These are phyloP conservation scores for Emydura subglobosa DNA, from an alignment of 2,113 vertebrate species.

Conservation along the genomic window DNA sequence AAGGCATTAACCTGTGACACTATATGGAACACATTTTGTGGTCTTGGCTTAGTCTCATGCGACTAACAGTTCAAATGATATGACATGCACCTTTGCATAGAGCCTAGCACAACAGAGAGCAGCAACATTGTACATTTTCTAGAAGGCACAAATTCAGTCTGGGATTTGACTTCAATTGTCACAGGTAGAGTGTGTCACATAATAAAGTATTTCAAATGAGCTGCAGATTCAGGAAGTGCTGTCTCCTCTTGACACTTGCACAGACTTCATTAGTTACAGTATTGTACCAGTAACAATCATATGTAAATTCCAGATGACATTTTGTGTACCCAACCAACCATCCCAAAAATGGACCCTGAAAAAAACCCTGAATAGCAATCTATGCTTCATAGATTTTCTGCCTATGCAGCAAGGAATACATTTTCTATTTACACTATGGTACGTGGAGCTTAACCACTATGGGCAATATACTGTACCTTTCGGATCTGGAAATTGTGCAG, in stretches of 20 bases:
- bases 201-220: not conserved
- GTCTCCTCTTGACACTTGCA: not conserved
- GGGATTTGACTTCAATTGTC: not conserved
- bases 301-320: not conserved
- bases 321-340: not conserved
- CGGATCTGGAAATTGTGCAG: not conserved
- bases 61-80: not conserved
- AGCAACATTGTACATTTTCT: not conserved
- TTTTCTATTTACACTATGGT: not conserved
- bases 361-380: not conserved
- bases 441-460: not conserved
- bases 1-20: not conserved
- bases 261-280: not conserved
- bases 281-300: not conserved
- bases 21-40: not conserved
- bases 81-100: not conserved
- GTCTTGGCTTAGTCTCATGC: not conserved
- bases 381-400: not conserved
- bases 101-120: not conserved
- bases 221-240: rapidly evolving
- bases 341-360: not conserved
- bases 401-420: not conserved
- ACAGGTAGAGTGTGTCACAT: not conserved
- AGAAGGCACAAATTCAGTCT: not conserved
- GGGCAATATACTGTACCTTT: not conserved